Base-by-base conservation (phyloP, 2,113 vertebrate species). In the Prietella phreatophila region DNA sequence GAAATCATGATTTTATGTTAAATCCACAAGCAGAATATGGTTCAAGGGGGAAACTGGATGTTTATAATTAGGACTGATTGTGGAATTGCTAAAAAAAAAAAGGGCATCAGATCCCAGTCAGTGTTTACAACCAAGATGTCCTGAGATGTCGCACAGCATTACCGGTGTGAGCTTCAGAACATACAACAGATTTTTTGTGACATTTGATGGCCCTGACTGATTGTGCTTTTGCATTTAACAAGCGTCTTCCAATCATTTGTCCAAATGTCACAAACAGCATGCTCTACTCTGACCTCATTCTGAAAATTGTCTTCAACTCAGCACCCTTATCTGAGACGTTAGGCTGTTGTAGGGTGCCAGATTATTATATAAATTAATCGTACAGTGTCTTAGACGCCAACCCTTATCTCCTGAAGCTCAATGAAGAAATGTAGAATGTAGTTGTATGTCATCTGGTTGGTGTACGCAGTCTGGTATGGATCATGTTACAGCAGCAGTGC, bases 221-320 rank as follows among this genome's bases (percentile, higher is more conserved):
- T 88, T 88, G 73, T 76, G 58, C 85, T 73, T 67, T 84, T 60
- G 75, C 22, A 58, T 71, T 88, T 75, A 85, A 78, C 78, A 30
- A 30, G 11, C 56, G 61, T 82, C 71, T 85, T 75, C 80, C 87
- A 87, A 81, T 86, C 81, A 80, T 60, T 81, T 33, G 25, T 65
- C 50, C 85, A 89, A 92, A 92, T 92, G 91, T 91, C 90, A 92
- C 56, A 83, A 78, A 60, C 55, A 58, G 67, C 33, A 65, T 73
- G 67, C 47, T 56, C 83, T n/a, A n/a, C 25, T 56, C 61, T 13
- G 85, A 84, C 60, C 42, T 80, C 39, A 67, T 79, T 82, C 65
- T 73, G 30, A n/a, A 87, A 93, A 91, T 89, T 87, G 56, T 55
- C 47, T 56, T 50, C 47, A 85, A 85, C 56, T 56, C 83, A 25